Base-by-base conservation (phyloP, 2,113 vertebrate species). In the Oplegnathus fasciatus region DNA sequence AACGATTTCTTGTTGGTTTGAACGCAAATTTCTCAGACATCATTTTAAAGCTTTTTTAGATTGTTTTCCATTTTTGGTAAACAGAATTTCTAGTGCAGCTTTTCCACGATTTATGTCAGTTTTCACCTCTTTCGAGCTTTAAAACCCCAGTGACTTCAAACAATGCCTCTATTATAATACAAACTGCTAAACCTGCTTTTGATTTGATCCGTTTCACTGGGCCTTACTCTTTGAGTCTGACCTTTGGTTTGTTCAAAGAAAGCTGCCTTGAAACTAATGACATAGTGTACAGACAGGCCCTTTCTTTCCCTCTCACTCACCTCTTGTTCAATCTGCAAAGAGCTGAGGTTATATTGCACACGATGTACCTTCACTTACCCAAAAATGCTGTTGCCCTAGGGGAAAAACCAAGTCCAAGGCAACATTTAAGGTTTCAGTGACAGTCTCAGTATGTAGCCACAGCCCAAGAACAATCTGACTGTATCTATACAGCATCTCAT, bases 221-320 rank as follows among this genome's bases (percentile, higher is more conserved):
- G 32, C 48, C 62, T 30, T 8, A 24, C 65, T 70, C 75, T 76
- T 71, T 82, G 69, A 86, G 26, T 28, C 54, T 75, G 82, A 90
- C 90, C 81, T 87, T 86, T 77, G 40, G 30, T 73, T 82, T 77
- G 60, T 82, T 89, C 62, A 77, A 78, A 83, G 73, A 67, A 86
- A 65, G 14, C 61, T 82, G 75, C 67, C 79, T 62, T 79, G 58
- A 85, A 83, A 80, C 74, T 22, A 87, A 77, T 62, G 24, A 26
- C 61, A 77, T 18, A 58, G 10, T 52, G 44, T 28, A 52, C 72
- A 54, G 50, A 37, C 65, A 64, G 52, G 44, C 24, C 42, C 28
- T 24, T 73, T 14, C 24, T 17, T 54, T 71, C 40, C 28, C 30
- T 22, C 28, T 62, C 79, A 52, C 73, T 83, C 55, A 67, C 62